Evolutionary conservation across 2,888 invertebrate genomes (phyloP).

Genomic region (Drosophila falleni): DNA sequence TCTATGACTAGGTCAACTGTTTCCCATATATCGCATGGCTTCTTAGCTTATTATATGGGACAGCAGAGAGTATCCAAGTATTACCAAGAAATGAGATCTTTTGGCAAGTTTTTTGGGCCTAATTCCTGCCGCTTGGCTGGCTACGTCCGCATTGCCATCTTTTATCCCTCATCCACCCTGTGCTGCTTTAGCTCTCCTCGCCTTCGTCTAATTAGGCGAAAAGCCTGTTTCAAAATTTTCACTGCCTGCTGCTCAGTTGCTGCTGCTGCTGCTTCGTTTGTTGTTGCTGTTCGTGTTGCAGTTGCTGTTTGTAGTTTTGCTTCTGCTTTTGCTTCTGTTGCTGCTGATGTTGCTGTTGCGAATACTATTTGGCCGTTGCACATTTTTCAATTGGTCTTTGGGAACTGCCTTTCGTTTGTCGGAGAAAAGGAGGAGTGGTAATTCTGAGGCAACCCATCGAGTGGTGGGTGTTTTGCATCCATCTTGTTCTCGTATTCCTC

Average conservation of each 20-base stretch:
- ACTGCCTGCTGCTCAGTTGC: conserved; percentile 41
- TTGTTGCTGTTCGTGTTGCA: conserved; percentile 22
- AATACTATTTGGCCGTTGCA: conserved; percentile 68
- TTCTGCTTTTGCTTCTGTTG: conserved; percentile 16
- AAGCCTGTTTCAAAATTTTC: conserved; percentile 78
- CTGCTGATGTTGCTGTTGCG: conserved; percentile 41
- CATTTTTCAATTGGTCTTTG: conserved; percentile 79
- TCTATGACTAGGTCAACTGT: conserved; percentile 1
- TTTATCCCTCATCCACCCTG: neutral
- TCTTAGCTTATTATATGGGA: neutral
- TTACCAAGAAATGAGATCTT: conserved; percentile 27
- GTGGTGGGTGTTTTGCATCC: conserved; percentile 65
- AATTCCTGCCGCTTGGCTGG: conserved; percentile 63
- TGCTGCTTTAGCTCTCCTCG: conserved; percentile 24
- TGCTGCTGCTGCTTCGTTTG: conserved; percentile 18
- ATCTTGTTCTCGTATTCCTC: conserved; percentile 63
- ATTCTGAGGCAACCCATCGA: conserved; percentile 41
- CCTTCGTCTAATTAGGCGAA: conserved; percentile 77
- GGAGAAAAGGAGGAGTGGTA: neutral
- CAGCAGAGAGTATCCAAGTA: conserved; percentile 17
- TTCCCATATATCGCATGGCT: neutral
- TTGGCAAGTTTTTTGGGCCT: conserved; percentile 37
- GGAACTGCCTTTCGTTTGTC: conserved; percentile 32
- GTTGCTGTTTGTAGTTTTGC: conserved; percentile 22
- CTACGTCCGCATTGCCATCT: conserved; percentile 35